Evolutionary conservation across 1,140 invertebrate genomes (phyloP).

Genomic region (Nymphalis io): DNA sequence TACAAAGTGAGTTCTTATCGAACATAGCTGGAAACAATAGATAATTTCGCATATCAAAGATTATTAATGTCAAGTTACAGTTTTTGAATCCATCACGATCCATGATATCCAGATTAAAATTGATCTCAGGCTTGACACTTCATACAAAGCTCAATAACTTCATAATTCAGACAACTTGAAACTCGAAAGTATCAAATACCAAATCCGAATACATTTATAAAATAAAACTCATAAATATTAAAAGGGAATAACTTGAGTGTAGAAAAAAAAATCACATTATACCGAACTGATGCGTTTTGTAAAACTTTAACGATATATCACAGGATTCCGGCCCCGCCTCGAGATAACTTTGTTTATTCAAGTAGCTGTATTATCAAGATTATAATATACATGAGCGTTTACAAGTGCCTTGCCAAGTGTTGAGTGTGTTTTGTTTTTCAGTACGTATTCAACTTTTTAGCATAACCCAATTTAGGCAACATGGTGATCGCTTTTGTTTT

Average conservation of each 20-base stretch:
- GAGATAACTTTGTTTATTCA: conserved; percentile 37
- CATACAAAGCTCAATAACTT: too few species aligned
- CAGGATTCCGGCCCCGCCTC: conserved; percentile 12
- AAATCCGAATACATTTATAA: conserved; percentile 8
- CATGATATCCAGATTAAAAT: too few species aligned
- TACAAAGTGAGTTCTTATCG: too few species aligned
- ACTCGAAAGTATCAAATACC: not conserved
- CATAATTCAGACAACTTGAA: not conserved
- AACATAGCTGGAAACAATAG: too few species aligned
- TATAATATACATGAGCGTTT: conserved; percentile 25
- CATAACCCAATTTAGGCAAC: conserved; percentile 14
- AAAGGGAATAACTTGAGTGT: conserved; percentile 1
- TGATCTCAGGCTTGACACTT: too few species aligned
- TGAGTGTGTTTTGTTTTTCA: conserved; percentile 37
- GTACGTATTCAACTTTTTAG: conserved; percentile 12
- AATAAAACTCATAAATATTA: conserved; percentile 30
- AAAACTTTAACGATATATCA: conserved; percentile 37
- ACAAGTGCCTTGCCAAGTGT: conserved; percentile 33
- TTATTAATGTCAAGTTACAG: too few species aligned
- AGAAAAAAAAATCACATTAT: conserved; percentile 27
- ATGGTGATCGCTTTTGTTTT: not conserved
- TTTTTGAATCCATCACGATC: too few species aligned
- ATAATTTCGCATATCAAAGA: too few species aligned
- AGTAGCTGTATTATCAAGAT: conserved; percentile 36
- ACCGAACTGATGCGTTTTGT: conserved; percentile 29